A percentile compares a stretch with the other conserved stretches of the same genome.
phyloP scores from a whole-genome alignment of 2,113 vertebrate species.

The Dryoscopus gambensis region DNA sequence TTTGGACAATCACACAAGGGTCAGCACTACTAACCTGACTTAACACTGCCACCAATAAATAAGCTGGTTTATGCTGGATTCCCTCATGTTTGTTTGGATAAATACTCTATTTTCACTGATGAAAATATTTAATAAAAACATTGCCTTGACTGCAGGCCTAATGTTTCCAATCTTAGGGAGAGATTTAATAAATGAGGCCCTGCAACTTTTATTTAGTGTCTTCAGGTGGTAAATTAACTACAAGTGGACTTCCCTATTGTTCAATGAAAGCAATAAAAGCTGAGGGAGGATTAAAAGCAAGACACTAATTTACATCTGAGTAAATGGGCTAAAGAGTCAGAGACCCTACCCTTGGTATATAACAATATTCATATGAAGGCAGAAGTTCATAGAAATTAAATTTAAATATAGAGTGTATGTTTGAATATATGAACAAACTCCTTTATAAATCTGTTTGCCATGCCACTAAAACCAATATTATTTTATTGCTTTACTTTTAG shows the following conservation, averaged over 20 bases:
- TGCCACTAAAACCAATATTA: background rate
- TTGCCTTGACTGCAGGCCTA: background rate
- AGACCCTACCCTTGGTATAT: background rate
- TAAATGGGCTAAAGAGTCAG: background rate
- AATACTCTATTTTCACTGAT: background rate
- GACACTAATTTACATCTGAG: background rate
- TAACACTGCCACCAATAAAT: background rate
- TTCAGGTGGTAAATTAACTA: slow-evolving; percentile 45
- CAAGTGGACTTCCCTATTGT: slow-evolving; percentile 36
- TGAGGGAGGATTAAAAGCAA: background rate
- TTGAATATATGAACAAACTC: background rate
- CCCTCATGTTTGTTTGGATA: background rate
- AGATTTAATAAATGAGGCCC: slow-evolving; percentile 16
- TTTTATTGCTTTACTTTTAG: background rate
- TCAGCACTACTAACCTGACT: background rate
- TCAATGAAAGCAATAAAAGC: slow-evolving; percentile 11
- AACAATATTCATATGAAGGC: background rate
- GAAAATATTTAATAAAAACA: slow-evolving; percentile 23
- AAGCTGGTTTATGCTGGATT: background rate
- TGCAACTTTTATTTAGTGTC: slow-evolving; percentile 24
- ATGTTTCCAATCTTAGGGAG: background rate
- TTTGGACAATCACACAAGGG: background rate
- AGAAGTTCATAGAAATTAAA: background rate
- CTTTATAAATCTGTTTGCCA: background rate
- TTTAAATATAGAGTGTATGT: background rate